These are phyloP conservation scores for Pectinophora gossypiella DNA, from an alignment of 1,140 invertebrate genomes.

Conservation along the genomic window DNA sequence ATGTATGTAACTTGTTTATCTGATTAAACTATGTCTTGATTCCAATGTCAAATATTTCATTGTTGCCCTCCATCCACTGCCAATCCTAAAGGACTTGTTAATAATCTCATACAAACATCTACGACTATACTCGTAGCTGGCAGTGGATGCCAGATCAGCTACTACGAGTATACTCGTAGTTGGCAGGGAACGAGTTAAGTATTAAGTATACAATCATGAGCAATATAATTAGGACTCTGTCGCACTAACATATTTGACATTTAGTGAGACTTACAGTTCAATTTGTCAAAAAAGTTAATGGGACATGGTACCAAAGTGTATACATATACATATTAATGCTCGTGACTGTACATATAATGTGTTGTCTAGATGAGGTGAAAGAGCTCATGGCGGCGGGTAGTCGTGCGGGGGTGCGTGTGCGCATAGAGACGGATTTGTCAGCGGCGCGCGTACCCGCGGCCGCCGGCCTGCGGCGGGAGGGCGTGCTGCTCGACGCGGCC, in stretches of 20 bases:
- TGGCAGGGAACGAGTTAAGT: background rate
- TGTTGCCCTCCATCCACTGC: background rate
- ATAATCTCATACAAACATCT: background rate
- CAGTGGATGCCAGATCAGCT: background rate
- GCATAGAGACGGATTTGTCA: slow-evolving; percentile 6
- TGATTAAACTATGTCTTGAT: background rate
- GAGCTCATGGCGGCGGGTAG: background rate
- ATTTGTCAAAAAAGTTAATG: too few relatives aligned
- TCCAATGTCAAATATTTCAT: background rate
- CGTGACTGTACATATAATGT: too few relatives aligned
- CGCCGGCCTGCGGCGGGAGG: slow-evolving; percentile 39
- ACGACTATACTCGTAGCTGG: background rate
- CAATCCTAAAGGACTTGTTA: background rate
- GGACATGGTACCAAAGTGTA: too few relatives aligned
- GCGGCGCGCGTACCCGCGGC: slow-evolving; percentile 20
- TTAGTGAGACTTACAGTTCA: too few relatives aligned
- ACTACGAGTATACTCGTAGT: background rate
- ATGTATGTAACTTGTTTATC: background rate
- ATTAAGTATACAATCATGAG: too few relatives aligned
- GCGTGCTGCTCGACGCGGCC: slow-evolving; percentile 36
- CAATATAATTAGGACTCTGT: too few relatives aligned
- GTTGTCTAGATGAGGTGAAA: too few relatives aligned
- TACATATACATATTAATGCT: too few relatives aligned
- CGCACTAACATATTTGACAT: too few relatives aligned
- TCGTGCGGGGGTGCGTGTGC: slow-evolving; percentile 8